Percentiles rank a stretch among this genome's conserved stretches.
These are phyloP conservation scores for Alitta virens DNA, from an alignment of 2,888 invertebrate species.

Conservation along the genomic window DNA sequence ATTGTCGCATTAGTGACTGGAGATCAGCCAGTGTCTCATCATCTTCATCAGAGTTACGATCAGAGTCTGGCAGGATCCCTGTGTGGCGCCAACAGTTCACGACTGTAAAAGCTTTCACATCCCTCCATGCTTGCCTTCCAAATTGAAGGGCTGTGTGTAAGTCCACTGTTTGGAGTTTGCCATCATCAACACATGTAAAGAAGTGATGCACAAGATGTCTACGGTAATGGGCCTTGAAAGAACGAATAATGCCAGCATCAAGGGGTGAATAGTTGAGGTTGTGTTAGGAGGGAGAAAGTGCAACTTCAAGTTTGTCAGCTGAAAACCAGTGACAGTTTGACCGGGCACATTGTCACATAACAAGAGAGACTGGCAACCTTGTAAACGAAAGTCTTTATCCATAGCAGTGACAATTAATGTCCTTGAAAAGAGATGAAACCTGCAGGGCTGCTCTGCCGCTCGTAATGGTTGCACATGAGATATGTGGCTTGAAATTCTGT, in stretches of 20 bases:
- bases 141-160: constrained; percentile 18
- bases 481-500: too few species aligned
- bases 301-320: constrained; percentile 19
- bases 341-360: constrained; percentile 27
- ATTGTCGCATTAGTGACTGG: neutral
- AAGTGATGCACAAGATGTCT: constrained; percentile 15
- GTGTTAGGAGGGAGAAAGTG: constrained; percentile 30
- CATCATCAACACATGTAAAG: constrained; percentile 16
- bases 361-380: constrained; percentile 16
- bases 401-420: too few species aligned
- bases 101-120: constrained; percentile 5
- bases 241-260: constrained; percentile 29
- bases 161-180: constrained; percentile 17
- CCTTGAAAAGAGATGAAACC: too few species aligned
- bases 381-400: constrained; percentile 16
- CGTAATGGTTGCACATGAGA: too few species aligned
- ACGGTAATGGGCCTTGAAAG: constrained; percentile 23
- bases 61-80: neutral
- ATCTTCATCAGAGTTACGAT: neutral
- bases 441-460: too few species aligned
- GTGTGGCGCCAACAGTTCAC: neutral
- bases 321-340: constrained; percentile 10
- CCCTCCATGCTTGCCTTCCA: constrained; percentile 20
- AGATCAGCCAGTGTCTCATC: neutral
- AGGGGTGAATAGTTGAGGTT: constrained; percentile 28